Evolutionary conservation across 2,888 invertebrate species (phyloP).

Genomic region (Archips xylosteana): DNA sequence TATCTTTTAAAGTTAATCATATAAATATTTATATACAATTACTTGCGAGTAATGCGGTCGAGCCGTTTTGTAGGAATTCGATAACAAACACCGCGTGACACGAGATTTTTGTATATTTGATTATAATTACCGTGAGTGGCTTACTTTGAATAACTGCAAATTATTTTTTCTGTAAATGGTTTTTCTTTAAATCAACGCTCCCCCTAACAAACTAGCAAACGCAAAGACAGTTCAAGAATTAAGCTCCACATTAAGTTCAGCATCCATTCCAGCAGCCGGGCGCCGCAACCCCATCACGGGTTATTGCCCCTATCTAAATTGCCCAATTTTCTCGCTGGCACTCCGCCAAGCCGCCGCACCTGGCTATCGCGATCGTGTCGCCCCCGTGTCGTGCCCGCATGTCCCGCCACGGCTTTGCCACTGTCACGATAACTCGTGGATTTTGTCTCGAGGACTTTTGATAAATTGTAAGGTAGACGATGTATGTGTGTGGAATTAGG

Average conservation of each 20-base stretch:
- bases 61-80: too few relatives aligned
- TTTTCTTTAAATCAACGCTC: too few relatives aligned
- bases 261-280: constrained; percentile 1
- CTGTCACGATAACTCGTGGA: not conserved
- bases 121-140: too few relatives aligned
- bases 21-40: too few relatives aligned
- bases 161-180: too few relatives aligned
- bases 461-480: not conserved
- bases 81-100: too few relatives aligned
- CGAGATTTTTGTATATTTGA: too few relatives aligned
- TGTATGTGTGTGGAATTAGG: not conserved
- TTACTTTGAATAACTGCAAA: too few relatives aligned
- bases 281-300: constrained; percentile 26
- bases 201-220: not conserved
- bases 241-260: constrained; percentile 21
- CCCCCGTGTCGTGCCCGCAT: constrained; percentile 1
- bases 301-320: constrained; percentile 38
- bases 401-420: constrained; percentile 8
- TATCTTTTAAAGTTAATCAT: too few relatives aligned
- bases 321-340: constrained; percentile 39
- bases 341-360: constrained; percentile 28
- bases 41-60: too few relatives aligned
- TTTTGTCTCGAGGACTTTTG: not conserved
- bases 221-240: not conserved
- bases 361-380: constrained; percentile 27